Base-by-base conservation (phyloP, 2,113 vertebrate species). In the Saguinus midas region DNA sequence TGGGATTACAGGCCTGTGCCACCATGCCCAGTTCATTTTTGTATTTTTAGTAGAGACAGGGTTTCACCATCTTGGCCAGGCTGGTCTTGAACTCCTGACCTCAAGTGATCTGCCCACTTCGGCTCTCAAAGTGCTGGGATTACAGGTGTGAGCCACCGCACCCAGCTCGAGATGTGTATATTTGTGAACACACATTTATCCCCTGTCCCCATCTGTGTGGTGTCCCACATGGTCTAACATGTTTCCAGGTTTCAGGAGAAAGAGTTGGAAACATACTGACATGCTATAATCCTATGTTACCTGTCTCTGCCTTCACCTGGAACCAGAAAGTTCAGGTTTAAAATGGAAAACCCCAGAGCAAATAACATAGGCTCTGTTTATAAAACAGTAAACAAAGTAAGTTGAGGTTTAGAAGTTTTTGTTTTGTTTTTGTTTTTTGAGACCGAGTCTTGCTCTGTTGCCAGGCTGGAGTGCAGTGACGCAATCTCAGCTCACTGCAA, bases 241-340 rank as follows among this genome's bases (percentile, higher is more conserved):
- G 37, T 37, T 64, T n/a, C 43, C 40, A 23, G 1, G 79, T 61
- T 43, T 23, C 16, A 81, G 72, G 23, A 82, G 29, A 29, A 43
- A 40, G 12, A 0, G 1, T 4, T 75, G 64, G 85, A 72, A 57
- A 64, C 0, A 0, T 23, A 12, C 14, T 58, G 52, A 35, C 40
- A 1, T n/a, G 4, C 4, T 13, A 0, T 6, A 50, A 48, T 48
- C 25, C 43, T 10, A 1, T 45, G 0, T 17, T 13, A 16, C 18
- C 61, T 27, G 6, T 35, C 27, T 76, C 66, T 52, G 8, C 37
- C 80, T 43, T 76, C 40, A 23, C 5, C 8, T 0, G 25, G 72
- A 57, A 13, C 58, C 6, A 43, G 57, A 91, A 86, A 80, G 16
- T 17, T 64, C 14, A 43, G 45, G 37, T 48, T 88, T 58, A 18